phyloP scores from a whole-genome alignment of 2,797 vertebrate genomes.

The Megalops cyprinoides region DNA sequence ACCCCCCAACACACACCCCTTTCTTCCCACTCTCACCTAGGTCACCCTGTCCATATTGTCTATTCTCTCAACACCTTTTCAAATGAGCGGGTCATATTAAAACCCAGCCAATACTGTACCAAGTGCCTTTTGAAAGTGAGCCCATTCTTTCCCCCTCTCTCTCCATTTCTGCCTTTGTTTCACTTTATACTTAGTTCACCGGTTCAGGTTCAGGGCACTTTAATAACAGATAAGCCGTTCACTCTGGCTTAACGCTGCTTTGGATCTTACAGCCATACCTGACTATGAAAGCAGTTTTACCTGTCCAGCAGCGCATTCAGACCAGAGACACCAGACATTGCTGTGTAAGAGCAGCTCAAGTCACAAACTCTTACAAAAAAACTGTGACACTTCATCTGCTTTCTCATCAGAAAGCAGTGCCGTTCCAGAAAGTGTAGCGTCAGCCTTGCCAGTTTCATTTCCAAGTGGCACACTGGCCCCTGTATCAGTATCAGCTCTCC shows the following conservation, averaged over 20 bases:
- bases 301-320: not conserved
- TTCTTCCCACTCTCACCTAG: constrained; percentile 20
- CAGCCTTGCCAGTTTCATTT: not conserved
- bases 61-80: constrained; percentile 34
- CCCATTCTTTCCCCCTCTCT: not conserved
- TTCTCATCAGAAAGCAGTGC: not conserved
- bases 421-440: not conserved
- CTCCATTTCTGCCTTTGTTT: constrained; percentile 22
- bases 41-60: constrained; percentile 19
- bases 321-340: not conserved
- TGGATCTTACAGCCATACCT: constrained; percentile 3
- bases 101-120: constrained; percentile 30
- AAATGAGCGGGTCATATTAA: constrained; percentile 33
- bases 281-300: constrained; percentile 5
- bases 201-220: constrained; percentile 32
- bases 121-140: constrained; percentile 35
- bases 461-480: not conserved
- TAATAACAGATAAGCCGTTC: constrained; percentile 36
- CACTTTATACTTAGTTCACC: constrained; percentile 16
- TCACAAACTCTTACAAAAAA: not conserved
- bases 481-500: not conserved
- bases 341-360: not conserved
- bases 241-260: constrained; percentile 20
- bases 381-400: constrained; percentile 2
- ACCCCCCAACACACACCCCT: not conserved